These are phyloP conservation scores for Stictonetta naevosa DNA, from an alignment of 2,113 vertebrate species.

Conservation along the genomic window DNA sequence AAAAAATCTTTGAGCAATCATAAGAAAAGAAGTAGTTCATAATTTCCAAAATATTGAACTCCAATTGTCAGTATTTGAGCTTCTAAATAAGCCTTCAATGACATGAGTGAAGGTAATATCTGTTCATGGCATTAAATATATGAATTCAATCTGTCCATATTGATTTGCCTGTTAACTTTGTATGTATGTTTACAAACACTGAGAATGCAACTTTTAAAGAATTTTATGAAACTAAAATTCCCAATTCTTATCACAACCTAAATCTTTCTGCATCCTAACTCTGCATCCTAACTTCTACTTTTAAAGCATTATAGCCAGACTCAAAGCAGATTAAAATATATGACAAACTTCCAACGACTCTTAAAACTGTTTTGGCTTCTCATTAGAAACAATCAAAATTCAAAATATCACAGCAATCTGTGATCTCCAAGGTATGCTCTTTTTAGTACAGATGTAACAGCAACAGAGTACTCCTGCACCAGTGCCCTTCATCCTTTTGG, in stretches of 20 bases:
- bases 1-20: not conserved
- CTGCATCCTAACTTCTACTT: not conserved
- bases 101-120: not conserved
- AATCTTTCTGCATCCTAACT: not conserved
- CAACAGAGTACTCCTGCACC: not conserved
- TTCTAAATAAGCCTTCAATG: not conserved
- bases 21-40: not conserved
- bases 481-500: not conserved
- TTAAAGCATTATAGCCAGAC: not conserved
- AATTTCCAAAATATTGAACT: not conserved
- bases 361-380: not conserved
- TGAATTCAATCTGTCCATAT: not conserved
- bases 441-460: not conserved
- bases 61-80: not conserved
- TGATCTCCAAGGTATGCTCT: not conserved
- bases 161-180: not conserved
- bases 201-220: not conserved
- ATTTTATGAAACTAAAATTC: not conserved
- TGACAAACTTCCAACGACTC: not conserved
- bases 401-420: not conserved
- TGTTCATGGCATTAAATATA: not conserved
- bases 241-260: not conserved
- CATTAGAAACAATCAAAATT: not conserved
- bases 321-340: not conserved
- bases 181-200: not conserved